These are phyloP conservation scores for Sebastiscus tertius DNA, from an alignment of 2,797 vertebrate species.

Conservation along the genomic window DNA sequence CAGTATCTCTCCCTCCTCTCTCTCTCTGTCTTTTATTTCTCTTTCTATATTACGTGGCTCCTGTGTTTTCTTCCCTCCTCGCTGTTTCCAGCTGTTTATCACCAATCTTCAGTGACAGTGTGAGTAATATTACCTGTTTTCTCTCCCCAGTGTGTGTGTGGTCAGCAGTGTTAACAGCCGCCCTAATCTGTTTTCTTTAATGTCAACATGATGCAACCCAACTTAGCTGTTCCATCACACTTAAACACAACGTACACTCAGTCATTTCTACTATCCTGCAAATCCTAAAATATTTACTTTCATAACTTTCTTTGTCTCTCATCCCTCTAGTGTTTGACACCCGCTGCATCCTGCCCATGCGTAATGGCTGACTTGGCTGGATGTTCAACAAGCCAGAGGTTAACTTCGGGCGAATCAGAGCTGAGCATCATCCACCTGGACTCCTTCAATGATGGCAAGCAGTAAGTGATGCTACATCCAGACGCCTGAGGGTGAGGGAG, in stretches of 20 bases:
- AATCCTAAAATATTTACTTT: neutral
- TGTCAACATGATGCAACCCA: neutral
- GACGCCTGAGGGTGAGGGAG: conserved; percentile 9
- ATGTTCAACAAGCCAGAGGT: conserved; percentile 91
- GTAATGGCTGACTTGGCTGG: conserved; percentile 84
- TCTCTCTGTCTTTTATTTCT: neutral
- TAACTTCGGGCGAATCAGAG: conserved; percentile 89
- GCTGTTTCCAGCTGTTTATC: conserved; percentile 3
- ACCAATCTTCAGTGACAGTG: conserved; percentile 6
- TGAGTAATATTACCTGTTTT: neutral
- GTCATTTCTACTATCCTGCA: neutral
- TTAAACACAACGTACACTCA: neutral
- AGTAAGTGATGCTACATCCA: neutral
- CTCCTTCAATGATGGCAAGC: conserved; percentile 6
- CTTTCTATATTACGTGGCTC: neutral
- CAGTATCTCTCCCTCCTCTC: neutral
- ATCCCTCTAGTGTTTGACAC: conserved; percentile 80
- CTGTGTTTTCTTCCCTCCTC: neutral
- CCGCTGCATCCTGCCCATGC: conserved; percentile 87
- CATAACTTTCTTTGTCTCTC: neutral
- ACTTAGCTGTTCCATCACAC: neutral
- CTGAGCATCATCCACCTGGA: conserved; percentile 89
- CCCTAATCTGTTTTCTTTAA: neutral
- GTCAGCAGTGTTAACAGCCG: neutral
- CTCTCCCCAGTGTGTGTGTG: neutral